Evolutionary conservation across 2,797 vertebrate genomes (phyloP), one percentile per base, ranked within the genome.

Genomic region (Manis crassicaudata): DNA sequence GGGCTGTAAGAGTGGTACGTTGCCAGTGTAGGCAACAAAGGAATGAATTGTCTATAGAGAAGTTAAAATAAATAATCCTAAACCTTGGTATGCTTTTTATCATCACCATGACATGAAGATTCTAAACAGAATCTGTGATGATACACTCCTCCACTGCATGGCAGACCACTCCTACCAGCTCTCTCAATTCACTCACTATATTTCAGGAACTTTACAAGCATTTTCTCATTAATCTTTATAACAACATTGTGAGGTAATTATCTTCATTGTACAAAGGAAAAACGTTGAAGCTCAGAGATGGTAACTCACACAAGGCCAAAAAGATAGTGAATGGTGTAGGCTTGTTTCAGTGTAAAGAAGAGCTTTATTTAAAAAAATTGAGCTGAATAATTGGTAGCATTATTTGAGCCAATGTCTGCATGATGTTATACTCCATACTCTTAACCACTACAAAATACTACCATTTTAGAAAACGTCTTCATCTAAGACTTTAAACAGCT

Each of bases 61-160:
- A 87, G 68, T 82, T 81, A 76, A 89, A 84, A 76, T 76, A 86
- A 87, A 85, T 58, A 35, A 21, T 37, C 27, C 27, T 92, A 77
- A 83, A 88, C 16, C 14, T 77, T 27, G 10, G 14, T 84, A 63
- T 65, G 18, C 25, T 20, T 88, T 83, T 82, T 76, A 70, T 83
- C 90, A 70, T 32, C 43, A 40, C 18, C 6, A 35, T 65, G 76
- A 63, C 37, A 75, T 81, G 52, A 63, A 63, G 43, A 72, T 50
- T 50, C 27, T 62, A 50, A 92, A 80, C 20, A 92, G 85, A 94
- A 63, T 88, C 35, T 81, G 16, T 40, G 20, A 56, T 80, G 88
- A 88, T 80, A 84, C 52, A 52, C 32, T 79, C 25, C 37, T 79
- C 68, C 11, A 29, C 23, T 79, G 4, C 2, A 7, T 80, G 18